Evolutionary conservation across 2,113 vertebrate genomes (phyloP), one percentile per base, ranked within the genome.

Genomic region (Gasterosteus aculeatus): DNA sequence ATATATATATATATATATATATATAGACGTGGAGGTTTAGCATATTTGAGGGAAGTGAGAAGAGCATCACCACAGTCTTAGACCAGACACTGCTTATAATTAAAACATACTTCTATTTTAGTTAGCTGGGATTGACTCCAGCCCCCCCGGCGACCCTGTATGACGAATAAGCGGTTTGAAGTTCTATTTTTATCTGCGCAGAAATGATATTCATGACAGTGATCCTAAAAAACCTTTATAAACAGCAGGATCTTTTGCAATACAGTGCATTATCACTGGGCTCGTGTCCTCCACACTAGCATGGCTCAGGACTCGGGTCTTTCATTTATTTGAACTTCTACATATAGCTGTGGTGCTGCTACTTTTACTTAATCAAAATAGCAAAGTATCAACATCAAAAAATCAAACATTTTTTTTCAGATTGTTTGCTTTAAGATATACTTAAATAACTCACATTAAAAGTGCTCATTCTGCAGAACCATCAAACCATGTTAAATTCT

Each of bases 31-130:
- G 8, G 93, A 91, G 73, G 87, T 84, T 87, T 87, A 26, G 53
- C 53, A 12, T 29, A 85, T 91, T 89, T 87, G 85, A 87, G 68
- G 82, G 62, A 84, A 76, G 76, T 12, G 58, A 71, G 68, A 83
- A 82, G 83, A 85, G 87, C 84, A 64, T 73, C 60, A 49, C 75
- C 72, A 78, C 84, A 82, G 84, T 77, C 81, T 10, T 85, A 85
- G 91, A 86, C 86, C 69, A 10, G 78, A 78, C 68, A 35, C 80
- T 87, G 83, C 89, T 89, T 91, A 88, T 88, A 90, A 89, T 85
- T 80, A 26, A 26, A 26, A 26, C 22, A 26, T 26, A 26, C 22
- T 26, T 26, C 22, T 26, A 26, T 26, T 26, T 26, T 26, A 26
- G 22, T 26, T 26, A 26, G 22, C 22, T 26, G 22, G 22, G 22